Evolutionary conservation across 2,113 vertebrate species (phyloP).

Genomic region (Athene cunicularia): DNA sequence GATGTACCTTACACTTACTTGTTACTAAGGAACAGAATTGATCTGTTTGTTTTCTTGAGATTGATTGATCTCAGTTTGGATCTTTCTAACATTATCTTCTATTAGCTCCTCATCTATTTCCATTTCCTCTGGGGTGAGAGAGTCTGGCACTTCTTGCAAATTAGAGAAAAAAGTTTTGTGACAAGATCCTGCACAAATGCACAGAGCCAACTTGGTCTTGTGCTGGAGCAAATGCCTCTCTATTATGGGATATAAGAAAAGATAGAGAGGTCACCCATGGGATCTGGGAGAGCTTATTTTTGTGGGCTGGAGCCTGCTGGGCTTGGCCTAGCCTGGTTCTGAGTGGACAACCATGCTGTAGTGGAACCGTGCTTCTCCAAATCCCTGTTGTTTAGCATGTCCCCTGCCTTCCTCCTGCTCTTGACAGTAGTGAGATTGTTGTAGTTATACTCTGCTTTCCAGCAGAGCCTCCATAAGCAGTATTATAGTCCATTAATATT

Average conservation of each 20-base stretch:
- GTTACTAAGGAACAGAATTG: background rate
- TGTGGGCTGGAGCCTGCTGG: background rate
- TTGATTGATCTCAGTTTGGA: background rate
- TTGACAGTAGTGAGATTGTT: background rate
- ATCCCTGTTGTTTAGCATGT: background rate
- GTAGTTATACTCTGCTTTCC: background rate
- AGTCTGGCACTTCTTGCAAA: background rate
- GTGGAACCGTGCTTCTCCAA: background rate
- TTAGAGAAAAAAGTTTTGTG: background rate
- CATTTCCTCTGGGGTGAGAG: background rate
- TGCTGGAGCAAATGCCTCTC: background rate
- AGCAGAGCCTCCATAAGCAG: background rate
- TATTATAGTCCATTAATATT: background rate
- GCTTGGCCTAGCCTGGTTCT: background rate
- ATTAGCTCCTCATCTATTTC: background rate
- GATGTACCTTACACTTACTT: background rate
- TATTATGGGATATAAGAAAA: background rate
- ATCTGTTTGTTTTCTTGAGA: background rate
- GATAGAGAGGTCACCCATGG: background rate
- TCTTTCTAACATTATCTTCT: background rate
- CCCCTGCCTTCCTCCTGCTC: background rate
- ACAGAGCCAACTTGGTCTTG: background rate
- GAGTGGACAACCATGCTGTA: background rate
- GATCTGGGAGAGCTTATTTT: background rate
- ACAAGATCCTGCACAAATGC: background rate